Percentiles rank a stretch among this genome's conserved stretches.
These are phyloP conservation scores for Sycobia sp. DNA, from an alignment of 1,140 invertebrate genomes.

Conservation along the genomic window DNA sequence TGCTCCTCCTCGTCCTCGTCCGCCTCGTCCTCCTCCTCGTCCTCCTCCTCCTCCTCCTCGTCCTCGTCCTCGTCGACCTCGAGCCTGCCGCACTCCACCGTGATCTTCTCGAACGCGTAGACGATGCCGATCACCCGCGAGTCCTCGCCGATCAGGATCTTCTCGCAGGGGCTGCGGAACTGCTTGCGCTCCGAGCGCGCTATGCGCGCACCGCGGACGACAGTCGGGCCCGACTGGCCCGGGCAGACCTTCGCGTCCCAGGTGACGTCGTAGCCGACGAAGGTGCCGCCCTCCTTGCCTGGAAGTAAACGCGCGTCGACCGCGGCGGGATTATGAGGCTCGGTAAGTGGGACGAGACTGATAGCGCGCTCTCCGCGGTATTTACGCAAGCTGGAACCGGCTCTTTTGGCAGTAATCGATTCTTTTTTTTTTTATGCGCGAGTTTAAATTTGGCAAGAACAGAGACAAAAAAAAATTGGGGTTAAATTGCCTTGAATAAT, in stretches of 20 bases:
- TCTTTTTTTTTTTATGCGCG: too few species aligned
- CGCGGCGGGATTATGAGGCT: too few species aligned
- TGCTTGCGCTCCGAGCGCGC: not conserved
- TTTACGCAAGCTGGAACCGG: too few species aligned
- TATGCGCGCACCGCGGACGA: not conserved
- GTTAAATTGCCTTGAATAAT: too few species aligned
- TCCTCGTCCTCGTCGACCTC: not conserved
- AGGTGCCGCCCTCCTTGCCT: slow-evolving; percentile 34
- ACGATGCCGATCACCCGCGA: slow-evolving; percentile 1
- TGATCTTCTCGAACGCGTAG: slow-evolving; percentile 13
- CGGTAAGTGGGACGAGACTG: too few species aligned
- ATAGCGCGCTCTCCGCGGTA: too few species aligned
- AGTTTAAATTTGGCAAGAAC: too few species aligned
- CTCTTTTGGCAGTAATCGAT: too few species aligned
- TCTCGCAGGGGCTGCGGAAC: slow-evolving; percentile 18
- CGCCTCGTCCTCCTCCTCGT: not conserved
- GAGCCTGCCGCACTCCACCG: slow-evolving; percentile 15
- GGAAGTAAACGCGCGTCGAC: too few species aligned
- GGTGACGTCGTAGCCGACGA: slow-evolving; percentile 22
- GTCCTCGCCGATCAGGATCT: slow-evolving; percentile 14
- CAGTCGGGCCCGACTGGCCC: not conserved
- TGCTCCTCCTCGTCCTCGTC: too few species aligned
- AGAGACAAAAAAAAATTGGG: too few species aligned
- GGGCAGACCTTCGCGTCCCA: slow-evolving; percentile 1
- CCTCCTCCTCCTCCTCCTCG: not conserved